These are phyloP conservation scores for Cyprinella venusta DNA, from an alignment of 2,797 vertebrate species.

Conservation along the genomic window DNA sequence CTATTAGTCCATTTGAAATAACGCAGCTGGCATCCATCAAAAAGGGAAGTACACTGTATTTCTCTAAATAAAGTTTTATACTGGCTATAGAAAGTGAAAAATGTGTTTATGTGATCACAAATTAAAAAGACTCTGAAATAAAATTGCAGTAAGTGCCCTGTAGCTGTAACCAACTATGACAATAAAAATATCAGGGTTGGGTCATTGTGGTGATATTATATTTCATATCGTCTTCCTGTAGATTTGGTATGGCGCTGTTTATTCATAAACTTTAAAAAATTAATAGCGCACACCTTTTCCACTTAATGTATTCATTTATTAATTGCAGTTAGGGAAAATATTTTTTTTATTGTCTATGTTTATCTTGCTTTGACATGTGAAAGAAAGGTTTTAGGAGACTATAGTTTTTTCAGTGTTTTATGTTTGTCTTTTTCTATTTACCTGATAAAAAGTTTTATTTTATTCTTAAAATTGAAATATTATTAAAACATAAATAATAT, in stretches of 20 bases:
- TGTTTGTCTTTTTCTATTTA: neutral
- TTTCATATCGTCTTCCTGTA: constrained; percentile 2
- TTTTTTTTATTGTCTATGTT: neutral
- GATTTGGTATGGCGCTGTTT: neutral
- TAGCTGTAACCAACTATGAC: constrained; percentile 69
- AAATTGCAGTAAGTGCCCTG: constrained; percentile 67
- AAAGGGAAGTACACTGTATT: constrained; percentile 64
- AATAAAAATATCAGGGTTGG: constrained; percentile 35
- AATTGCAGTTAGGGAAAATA: neutral
- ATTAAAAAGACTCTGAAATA: constrained; percentile 71
- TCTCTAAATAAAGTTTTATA: constrained; percentile 67
- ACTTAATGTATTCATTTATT: neutral
- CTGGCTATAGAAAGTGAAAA: constrained; percentile 68
- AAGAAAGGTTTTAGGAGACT: neutral
- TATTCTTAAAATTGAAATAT: neutral
- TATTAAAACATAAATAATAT: neutral
- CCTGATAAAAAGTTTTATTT: neutral
- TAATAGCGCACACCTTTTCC: neutral
- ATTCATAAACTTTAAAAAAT: neutral
- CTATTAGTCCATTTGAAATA: constrained; percentile 52
- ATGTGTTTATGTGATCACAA: constrained; percentile 66
- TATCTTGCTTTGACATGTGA: neutral
- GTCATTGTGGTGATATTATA: constrained; percentile 1
- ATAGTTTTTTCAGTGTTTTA: neutral
- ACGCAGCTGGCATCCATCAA: constrained; percentile 63